These are phyloP conservation scores for Choristoneura rosaceana DNA, from an alignment of 2,888 invertebrate genomes.

Conservation along the genomic window DNA sequence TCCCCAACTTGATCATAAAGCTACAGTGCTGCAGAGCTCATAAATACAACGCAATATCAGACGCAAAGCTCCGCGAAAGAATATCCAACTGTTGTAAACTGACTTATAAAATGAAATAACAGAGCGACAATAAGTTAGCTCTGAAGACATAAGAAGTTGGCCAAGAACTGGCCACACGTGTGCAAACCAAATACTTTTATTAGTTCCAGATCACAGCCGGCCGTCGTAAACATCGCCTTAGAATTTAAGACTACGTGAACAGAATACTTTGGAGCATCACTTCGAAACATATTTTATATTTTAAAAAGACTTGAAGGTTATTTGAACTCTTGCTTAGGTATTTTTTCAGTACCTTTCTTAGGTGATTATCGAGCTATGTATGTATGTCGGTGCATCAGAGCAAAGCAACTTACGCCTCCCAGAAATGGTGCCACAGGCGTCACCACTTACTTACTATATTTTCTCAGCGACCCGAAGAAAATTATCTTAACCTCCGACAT, in stretches of 20 bases:
- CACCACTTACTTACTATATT: too few species aligned
- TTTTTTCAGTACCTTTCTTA: too few species aligned
- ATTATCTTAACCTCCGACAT: too few species aligned
- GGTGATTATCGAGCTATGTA: too few species aligned
- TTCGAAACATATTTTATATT: not conserved
- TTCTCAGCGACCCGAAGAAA: too few species aligned
- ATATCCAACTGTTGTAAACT: slow-evolving; percentile 41
- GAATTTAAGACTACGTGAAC: slow-evolving; percentile 16
- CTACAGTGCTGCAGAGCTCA: slow-evolving; percentile 36
- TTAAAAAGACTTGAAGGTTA: not conserved
- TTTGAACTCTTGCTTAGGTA: not conserved
- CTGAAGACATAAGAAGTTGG: slow-evolving; percentile 55
- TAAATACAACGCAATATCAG: slow-evolving; percentile 37
- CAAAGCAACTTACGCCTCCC: too few species aligned
- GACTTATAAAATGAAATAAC: slow-evolving; percentile 45
- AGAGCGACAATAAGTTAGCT: slow-evolving; percentile 51
- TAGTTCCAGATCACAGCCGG: slow-evolving; percentile 53
- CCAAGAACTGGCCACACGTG: slow-evolving; percentile 43
- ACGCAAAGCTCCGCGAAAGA: slow-evolving; percentile 39
- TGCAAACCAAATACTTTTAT: slow-evolving; percentile 55
- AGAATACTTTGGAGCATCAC: slow-evolving; percentile 11
- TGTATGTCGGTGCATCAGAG: too few species aligned
- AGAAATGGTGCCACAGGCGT: too few species aligned
- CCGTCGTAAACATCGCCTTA: slow-evolving; percentile 34
- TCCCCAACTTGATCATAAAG: slow-evolving; percentile 42